Conservation (phyloP, 2,113 vertebrate species). For the Rhodinocichla rosea region DNA sequence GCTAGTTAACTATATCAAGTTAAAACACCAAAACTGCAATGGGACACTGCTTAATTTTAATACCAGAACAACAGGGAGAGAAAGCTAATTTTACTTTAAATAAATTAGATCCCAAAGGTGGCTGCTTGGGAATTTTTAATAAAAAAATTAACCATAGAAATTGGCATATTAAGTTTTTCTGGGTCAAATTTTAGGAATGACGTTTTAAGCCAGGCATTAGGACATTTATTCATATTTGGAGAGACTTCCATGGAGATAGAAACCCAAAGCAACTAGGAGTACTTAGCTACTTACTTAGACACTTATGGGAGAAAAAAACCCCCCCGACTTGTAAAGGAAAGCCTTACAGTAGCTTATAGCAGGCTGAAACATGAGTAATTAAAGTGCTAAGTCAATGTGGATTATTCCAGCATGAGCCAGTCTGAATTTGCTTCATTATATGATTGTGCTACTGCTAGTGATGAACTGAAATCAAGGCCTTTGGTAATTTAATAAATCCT, state of each 20-base stretch:
- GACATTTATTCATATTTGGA: background rate
- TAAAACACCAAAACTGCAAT: background rate
- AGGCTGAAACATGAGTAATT: background rate
- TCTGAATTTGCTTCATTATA: slow-evolving; percentile 33
- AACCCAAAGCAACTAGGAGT: background rate
- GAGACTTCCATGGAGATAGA: background rate
- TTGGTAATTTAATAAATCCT: slow-evolving; percentile 28
- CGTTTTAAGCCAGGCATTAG: background rate
- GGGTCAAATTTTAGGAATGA: slow-evolving; percentile 37
- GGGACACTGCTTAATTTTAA: slow-evolving; percentile 6
- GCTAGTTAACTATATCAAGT: background rate
- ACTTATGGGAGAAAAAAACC: background rate
- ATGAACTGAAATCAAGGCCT: slow-evolving; percentile 29
- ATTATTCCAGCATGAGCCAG: background rate
- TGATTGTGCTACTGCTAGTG: background rate
- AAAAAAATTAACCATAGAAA: slow-evolving; percentile 41
- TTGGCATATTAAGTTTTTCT: slow-evolving; percentile 35
- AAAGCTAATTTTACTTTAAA: slow-evolving; percentile 46
- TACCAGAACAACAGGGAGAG: background rate
- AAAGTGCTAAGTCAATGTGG: background rate
- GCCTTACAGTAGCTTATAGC: background rate
- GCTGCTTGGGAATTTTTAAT: slow-evolving; percentile 17
- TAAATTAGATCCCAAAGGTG: slow-evolving; percentile 35
- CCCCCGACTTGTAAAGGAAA: background rate
- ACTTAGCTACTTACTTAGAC: background rate